Base-by-base conservation (phyloP, 2,797 vertebrate species). In the Rhinella marina region DNA sequence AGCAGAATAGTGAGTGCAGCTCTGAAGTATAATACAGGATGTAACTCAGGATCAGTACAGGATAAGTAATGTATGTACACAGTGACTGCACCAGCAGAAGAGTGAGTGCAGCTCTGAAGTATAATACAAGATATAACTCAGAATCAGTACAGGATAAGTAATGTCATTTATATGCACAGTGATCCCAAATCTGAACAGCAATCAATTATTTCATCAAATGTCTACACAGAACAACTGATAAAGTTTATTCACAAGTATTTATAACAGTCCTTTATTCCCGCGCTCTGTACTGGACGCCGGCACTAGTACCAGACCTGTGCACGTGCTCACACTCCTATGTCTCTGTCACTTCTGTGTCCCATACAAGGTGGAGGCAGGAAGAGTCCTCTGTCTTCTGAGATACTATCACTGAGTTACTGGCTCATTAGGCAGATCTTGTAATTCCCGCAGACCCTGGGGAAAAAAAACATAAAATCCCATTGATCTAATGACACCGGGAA, bases 351-450 rank as follows among this genome's bases (percentile, higher is more conserved):
- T 13, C 27, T n/a, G 1, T 1, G 6, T 7, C 10, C 27, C 54
- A 17, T 19, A 6, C 29, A 59, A 21, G 5, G 7, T 32, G 19
- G 11, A 29, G 0, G 27, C 48, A 10, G 48, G 62, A 27, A 13
- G 32, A 64, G 9, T 52, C 41, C 25, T 64, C 29, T 25, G 57
- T 8, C 57, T 41, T 41, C 41, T 41, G 41, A 6, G 41, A 41
- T 11, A 3, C 9, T 16, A 11, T 59, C 19, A 16, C 54, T 61
- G 21, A 14, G 41, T 6, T n/a, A 25, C 10, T 21, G 61, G 81
- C 48, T 88, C 73, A 6, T 81, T 78, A 2, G 87, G 82, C 61
- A 88, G 64, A 23, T 84, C 54, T 25, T 88, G 87, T 73, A 88
- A 25, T 62, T 88, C 87, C 4, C 87, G 87, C 12, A 88, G 76